Evolutionary conservation across 2,797 vertebrate genomes (phyloP), one percentile per base, ranked within the genome.

Genomic region (Mastacembelus armatus): DNA sequence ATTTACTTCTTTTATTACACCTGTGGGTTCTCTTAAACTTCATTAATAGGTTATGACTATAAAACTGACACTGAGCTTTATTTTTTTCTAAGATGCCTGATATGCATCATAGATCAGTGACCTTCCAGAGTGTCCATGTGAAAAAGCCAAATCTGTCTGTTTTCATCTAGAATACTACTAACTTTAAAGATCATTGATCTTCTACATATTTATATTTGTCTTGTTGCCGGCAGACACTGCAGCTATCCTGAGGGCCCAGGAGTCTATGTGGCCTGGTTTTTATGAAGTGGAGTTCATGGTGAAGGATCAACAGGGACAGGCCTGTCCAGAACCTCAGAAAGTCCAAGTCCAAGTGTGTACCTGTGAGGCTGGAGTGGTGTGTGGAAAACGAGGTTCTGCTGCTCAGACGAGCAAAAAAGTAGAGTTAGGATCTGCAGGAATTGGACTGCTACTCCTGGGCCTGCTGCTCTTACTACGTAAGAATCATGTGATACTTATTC

Each of bases 381-480:
- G 92, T 50, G 60, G n/a, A 10, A 4, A 3, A 5, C 21, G 1
- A 10, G 49, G 16, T 0, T 1, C 0, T 3, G 0, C 0, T 0
- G 61, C 40, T 42, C 5, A 16, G 7, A 0, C 1, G 4, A 15
- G 1, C 0, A 80, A 54, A 54, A 7, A 9, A 5, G 0, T 68
- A 0, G 12, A 1, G 16, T 64, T 95, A 0, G 93, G 94, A 35
- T 22, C 86, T 14, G 85, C 78, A 1, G 93, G 61, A 62, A 88
- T 94, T 1, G 91, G 90, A 26, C 66, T 94, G 18, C 65, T 94
- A 4, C 26, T 92, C 1, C 74, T 94, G 19, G 93, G 92, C 4
- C 63, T 92, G 15, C 82, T 95, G 32, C 7, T 91, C n/a, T 52
- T 94, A n/a, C 80, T 93, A 2, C 33, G 94, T 95, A 77, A 92